These are phyloP conservation scores for Drosophila hamatofila DNA, from an alignment of 2,888 invertebrate genomes.

Conservation along the genomic window DNA sequence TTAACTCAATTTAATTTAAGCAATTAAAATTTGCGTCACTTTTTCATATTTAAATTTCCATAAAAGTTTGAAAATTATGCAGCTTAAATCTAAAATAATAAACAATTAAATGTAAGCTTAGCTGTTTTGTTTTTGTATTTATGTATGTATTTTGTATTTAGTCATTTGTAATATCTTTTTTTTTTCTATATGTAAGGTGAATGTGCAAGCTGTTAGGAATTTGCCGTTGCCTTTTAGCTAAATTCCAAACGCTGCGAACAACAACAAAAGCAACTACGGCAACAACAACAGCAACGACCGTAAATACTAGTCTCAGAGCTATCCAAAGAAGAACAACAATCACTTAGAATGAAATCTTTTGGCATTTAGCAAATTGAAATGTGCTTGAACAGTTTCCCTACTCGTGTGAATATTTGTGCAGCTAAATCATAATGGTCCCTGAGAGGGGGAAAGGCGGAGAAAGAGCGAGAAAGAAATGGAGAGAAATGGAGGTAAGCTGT, in stretches of 20 bases:
- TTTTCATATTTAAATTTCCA: neutral
- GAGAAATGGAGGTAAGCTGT: neutral
- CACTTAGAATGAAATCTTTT: slow-evolving; percentile 29
- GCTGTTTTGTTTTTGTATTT: neutral
- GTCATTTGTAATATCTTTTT: neutral
- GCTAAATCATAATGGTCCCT: neutral
- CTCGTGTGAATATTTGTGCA: neutral
- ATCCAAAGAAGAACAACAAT: slow-evolving; percentile 12
- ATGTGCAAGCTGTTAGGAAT: slow-evolving; percentile 16
- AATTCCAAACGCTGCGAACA: slow-evolving; percentile 4
- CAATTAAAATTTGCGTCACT: too few species aligned
- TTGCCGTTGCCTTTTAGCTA: slow-evolving; percentile 7
- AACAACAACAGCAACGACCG: neutral
- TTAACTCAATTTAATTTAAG: too few species aligned
- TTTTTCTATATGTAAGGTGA: slow-evolving; percentile 15
- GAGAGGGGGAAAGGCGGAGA: neutral
- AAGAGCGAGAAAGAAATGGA: neutral
- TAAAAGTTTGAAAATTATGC: neutral
- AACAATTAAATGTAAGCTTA: neutral
- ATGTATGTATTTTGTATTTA: too few species aligned
- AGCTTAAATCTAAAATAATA: neutral
- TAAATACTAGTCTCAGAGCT: neutral
- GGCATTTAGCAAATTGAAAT: slow-evolving; percentile 39
- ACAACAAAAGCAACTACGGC: neutral
- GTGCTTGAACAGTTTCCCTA: slow-evolving; percentile 24